Evolutionary conservation across 2,113 vertebrate species (phyloP).

Genomic region (Acanthisitta chloris): DNA sequence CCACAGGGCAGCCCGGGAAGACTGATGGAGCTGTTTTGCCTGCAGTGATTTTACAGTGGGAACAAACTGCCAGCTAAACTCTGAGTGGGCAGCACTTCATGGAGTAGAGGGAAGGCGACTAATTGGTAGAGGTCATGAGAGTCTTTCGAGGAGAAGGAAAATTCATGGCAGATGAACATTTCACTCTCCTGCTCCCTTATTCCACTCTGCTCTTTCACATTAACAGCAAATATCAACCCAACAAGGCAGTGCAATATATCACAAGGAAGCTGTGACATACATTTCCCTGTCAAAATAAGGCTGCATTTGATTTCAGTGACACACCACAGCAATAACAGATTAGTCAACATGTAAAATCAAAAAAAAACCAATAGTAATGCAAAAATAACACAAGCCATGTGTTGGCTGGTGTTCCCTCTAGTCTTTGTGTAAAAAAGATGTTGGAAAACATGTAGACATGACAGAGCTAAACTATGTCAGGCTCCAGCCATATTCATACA

Average conservation of each 20-base stretch:
- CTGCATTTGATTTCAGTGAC: background rate
- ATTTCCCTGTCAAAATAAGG: background rate
- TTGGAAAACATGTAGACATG: background rate
- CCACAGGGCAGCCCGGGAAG: background rate
- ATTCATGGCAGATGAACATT: background rate
- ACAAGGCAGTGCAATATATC: background rate
- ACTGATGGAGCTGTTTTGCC: background rate
- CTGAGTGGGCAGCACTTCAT: background rate
- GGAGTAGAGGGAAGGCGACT: fast-evolving
- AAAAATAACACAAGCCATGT: background rate
- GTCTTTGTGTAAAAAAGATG: background rate
- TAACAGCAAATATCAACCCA: background rate
- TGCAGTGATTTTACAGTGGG: background rate
- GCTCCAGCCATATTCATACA: background rate
- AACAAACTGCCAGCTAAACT: background rate
- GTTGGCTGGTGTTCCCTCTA: background rate
- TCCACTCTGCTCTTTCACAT: background rate
- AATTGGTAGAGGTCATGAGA: background rate
- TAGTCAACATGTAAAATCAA: background rate
- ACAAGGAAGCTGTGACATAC: background rate
- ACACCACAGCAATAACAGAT: background rate
- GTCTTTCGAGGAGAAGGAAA: background rate
- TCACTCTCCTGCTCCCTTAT: background rate
- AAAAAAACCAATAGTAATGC: background rate
- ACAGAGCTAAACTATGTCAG: background rate